Conservation (phyloP, 2,888 invertebrate genomes). For the Argyresthia albistria region DNA sequence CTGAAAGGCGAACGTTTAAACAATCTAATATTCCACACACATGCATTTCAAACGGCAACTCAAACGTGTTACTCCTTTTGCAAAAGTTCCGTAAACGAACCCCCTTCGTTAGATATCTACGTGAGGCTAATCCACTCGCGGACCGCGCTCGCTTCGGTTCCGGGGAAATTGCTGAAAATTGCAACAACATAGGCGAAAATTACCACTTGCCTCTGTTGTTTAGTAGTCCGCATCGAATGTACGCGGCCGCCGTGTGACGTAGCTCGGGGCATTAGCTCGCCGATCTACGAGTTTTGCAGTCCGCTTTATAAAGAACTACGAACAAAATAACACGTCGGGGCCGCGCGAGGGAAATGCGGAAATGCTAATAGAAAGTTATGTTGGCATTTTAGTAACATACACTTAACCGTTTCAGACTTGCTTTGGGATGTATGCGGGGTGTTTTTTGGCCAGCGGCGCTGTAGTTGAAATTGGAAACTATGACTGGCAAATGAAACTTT, state of each 20-base stretch:
- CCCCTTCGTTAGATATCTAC: slow-evolving; percentile 70
- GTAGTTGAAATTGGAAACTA: too few species aligned
- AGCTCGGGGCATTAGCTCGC: not conserved
- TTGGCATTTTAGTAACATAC: too few species aligned
- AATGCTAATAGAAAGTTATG: too few species aligned
- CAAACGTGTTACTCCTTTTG: slow-evolving; percentile 62
- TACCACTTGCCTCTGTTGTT: slow-evolving; percentile 61
- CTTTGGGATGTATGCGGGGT: too few species aligned
- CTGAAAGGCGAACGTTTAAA: slow-evolving; percentile 65
- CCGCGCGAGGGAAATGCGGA: too few species aligned
- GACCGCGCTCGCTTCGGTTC: slow-evolving; percentile 40
- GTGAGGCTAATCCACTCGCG: slow-evolving; percentile 65
- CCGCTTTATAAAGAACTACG: not conserved
- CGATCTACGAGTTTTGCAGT: not conserved
- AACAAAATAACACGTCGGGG: not conserved
- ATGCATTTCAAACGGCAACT: slow-evolving; percentile 65
- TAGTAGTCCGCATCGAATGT: slow-evolving; percentile 43
- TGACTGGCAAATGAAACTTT: too few species aligned
- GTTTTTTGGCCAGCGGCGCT: too few species aligned
- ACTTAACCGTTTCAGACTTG: too few species aligned
- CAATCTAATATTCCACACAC: slow-evolving; percentile 71
- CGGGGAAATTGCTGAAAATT: slow-evolving; percentile 64
- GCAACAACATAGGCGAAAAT: slow-evolving; percentile 66
- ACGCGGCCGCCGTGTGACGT: slow-evolving; percentile 44
- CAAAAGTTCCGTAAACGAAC: slow-evolving; percentile 65